Evolutionary conservation across 2,888 invertebrate species (phyloP).

Genomic region (Thalpophila matura): DNA sequence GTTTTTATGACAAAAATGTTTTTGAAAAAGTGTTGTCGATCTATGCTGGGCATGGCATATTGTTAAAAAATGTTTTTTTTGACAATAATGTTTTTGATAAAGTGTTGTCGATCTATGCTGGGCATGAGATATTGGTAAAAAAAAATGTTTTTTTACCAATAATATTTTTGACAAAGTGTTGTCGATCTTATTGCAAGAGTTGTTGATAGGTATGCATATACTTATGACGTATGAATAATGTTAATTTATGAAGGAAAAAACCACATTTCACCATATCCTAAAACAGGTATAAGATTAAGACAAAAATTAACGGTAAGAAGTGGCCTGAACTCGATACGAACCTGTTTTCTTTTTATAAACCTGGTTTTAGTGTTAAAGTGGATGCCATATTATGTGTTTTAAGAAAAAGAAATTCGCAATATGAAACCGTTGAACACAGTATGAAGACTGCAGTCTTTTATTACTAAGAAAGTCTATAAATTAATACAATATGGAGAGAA

Average conservation of each 20-base stretch:
- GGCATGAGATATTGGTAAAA: too few species aligned
- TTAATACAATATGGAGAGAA: background rate
- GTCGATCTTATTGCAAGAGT: too few species aligned
- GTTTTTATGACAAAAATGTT: background rate
- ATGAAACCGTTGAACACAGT: constrained; percentile 3
- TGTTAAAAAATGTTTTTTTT: too few species aligned
- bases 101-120: too few species aligned
- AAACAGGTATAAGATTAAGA: constrained; percentile 18
- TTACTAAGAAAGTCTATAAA: background rate
- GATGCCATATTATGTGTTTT: background rate
- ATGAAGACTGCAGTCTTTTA: background rate
- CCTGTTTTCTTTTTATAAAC: constrained; percentile 49
- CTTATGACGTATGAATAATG: too few species aligned
- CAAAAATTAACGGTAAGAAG: constrained; percentile 29
- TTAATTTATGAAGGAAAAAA: background rate
- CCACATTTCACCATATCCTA: background rate
- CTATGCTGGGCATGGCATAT: too few species aligned
- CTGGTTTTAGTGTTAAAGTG: background rate
- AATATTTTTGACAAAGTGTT: too few species aligned
- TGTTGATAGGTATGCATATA: too few species aligned
- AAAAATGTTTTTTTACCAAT: too few species aligned
- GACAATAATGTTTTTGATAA: too few species aligned
- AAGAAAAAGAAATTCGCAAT: constrained; percentile 3
- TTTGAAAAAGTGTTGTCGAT: background rate
- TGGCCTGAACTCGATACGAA: constrained; percentile 22